These are phyloP conservation scores for Drosophila tani DNA, from an alignment of 1,140 invertebrate species.

Conservation along the genomic window DNA sequence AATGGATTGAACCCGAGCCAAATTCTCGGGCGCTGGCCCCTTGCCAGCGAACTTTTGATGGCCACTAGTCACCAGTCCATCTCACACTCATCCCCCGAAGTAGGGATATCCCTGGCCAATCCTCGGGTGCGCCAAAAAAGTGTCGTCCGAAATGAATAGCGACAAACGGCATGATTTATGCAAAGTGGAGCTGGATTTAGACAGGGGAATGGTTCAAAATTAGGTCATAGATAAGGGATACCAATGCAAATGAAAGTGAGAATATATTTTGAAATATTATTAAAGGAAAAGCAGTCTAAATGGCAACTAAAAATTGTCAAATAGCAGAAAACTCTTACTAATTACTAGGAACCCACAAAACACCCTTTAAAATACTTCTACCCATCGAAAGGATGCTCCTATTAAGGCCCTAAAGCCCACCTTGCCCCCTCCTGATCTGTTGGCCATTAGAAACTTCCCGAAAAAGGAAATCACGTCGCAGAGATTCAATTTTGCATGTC, in stretches of 20 bases:
- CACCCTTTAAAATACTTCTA: neutral
- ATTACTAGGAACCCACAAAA: neutral
- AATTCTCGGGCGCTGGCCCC: constrained; percentile 48
- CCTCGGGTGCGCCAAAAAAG: constrained; percentile 13
- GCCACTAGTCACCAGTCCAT: constrained; percentile 42
- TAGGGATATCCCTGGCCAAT: constrained; percentile 27
- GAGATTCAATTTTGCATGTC: constrained; percentile 54
- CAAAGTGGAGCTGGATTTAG: constrained; percentile 9
- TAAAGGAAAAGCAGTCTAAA: too few relatives aligned
- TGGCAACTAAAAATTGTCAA: too few relatives aligned
- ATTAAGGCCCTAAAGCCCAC: neutral
- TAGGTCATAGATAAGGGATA: neutral
- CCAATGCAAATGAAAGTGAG: too few relatives aligned
- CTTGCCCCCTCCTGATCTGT: neutral
- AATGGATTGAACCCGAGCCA: constrained; percentile 52
- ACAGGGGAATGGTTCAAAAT: neutral
- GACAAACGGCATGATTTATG: constrained; percentile 28
- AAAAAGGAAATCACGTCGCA: constrained; percentile 25
- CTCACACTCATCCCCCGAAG: constrained; percentile 9
- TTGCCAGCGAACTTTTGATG: constrained; percentile 57
- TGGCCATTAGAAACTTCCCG: constrained; percentile 26
- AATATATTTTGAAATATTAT: too few relatives aligned
- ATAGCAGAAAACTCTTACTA: too few relatives aligned
- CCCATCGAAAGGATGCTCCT: neutral
- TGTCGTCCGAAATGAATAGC: constrained; percentile 1